Conservation (phyloP, 2,888 invertebrate genomes). For the Diarsia brunnea region DNA sequence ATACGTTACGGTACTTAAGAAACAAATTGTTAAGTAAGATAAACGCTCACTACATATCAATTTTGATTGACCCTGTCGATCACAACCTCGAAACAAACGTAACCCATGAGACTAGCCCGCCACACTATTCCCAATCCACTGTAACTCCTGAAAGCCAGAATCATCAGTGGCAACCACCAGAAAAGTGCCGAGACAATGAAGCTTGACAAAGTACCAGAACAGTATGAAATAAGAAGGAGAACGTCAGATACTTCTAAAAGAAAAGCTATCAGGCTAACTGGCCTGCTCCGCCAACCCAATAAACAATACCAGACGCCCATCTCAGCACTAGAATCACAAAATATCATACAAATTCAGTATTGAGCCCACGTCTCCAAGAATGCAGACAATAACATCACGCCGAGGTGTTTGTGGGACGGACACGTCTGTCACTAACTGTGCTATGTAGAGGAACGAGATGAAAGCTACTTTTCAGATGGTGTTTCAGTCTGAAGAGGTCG, state of each 20-base stretch:
- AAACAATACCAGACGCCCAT: conserved; percentile 19
- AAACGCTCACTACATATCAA: neutral
- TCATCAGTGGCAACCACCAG: too few relatives aligned
- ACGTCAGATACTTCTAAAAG: too few relatives aligned
- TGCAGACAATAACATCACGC: conserved; percentile 56
- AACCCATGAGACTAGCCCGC: too few relatives aligned
- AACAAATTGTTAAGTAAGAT: neutral
- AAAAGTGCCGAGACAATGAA: too few relatives aligned
- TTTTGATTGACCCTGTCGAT: neutral
- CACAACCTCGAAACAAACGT: neutral
- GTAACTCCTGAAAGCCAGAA: too few relatives aligned
- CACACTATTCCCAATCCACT: too few relatives aligned
- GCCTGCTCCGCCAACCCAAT: too few relatives aligned
- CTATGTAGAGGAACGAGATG: conserved; percentile 20
- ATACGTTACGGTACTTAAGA: too few relatives aligned
- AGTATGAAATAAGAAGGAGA: too few relatives aligned
- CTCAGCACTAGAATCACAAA: conserved; percentile 37
- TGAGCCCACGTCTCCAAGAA: conserved; percentile 52
- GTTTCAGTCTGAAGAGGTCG: neutral
- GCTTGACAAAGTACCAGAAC: too few relatives aligned
- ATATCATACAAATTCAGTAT: conserved; percentile 49
- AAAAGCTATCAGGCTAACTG: too few relatives aligned
- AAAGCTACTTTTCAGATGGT: neutral
- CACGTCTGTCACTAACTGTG: conserved; percentile 42
- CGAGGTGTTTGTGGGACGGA: conserved; percentile 58